These are phyloP conservation scores for Colletes latitarsis DNA, from an alignment of 1,140 invertebrate genomes.

Conservation along the genomic window DNA sequence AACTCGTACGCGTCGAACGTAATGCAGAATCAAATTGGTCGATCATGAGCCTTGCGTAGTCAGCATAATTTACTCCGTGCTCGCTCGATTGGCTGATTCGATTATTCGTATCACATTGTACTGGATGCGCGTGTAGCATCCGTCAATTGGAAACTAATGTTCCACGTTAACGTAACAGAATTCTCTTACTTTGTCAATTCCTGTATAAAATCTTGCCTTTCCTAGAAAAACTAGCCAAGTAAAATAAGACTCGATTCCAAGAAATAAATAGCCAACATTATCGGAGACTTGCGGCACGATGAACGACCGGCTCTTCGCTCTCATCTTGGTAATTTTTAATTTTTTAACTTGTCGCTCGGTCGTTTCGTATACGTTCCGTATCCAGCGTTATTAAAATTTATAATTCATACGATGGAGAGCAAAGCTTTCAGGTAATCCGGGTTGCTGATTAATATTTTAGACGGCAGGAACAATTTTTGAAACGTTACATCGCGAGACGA, in stretches of 20 bases:
- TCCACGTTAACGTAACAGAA: conserved; percentile 29
- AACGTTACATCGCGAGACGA: conserved; percentile 23
- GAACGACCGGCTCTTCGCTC: no score
- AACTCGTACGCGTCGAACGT: background rate
- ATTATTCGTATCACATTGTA: conserved; percentile 47
- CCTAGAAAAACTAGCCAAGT: no score
- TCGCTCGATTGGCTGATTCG: conserved; percentile 41
- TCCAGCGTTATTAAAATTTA: conserved; percentile 5
- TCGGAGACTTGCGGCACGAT: no score
- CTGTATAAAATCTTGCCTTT: background rate
- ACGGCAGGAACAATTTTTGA: background rate
- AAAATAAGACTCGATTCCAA: no score
- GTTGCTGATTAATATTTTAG: background rate
- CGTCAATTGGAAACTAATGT: conserved; percentile 37
- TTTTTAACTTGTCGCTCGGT: background rate
- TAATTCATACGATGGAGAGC: background rate
- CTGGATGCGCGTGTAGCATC: conserved; percentile 1
- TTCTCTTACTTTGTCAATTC: conserved; percentile 20
- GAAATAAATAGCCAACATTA: no score
- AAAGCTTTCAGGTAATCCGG: background rate
- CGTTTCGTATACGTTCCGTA: background rate
- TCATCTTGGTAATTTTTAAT: no score
- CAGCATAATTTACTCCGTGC: conserved; percentile 35
- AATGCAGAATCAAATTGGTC: conserved; percentile 44
- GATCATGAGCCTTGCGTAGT: conserved; percentile 40